Evolutionary conservation across 2,888 invertebrate genomes (phyloP), one percentile per base, ranked within the genome.

Genomic region (Philereme vetulata): DNA sequence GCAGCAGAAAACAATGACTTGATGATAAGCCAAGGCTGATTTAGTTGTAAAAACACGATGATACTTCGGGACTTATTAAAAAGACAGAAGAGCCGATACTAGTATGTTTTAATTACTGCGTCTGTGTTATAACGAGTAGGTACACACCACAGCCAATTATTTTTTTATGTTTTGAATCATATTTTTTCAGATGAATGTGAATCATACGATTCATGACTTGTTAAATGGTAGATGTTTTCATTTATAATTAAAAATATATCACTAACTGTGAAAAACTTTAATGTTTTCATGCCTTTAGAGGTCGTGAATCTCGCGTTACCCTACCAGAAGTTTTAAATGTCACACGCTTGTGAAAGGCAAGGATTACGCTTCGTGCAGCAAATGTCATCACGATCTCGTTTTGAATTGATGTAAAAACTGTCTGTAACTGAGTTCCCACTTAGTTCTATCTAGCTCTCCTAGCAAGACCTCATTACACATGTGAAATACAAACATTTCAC

Each of bases 301-400:
- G 57, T 76, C 74, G 75, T 76, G 75, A 76, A 74, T 77, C 72
- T 73, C 78, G 77, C 78, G 77, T 77, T 72, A 71, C 64, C 73
- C 71, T 74, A 75, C 68, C 68, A 74, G 70, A 75, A 66, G 70
- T 79, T 77, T 78, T 78, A 85, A 90, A 90, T 89, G 86, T 81
- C 86, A 84, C 74, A 77, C 76, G 75, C 66, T 68, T 76, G 83
- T 85, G 84, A 86, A 86, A 86, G 85, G 85, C 76, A 84, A 83
- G 82, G 78, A 76, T 76, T 77, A 74, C 73, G 71, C 72, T 76
- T 75, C 68, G 68, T 77, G 77, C 76, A 75, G 75, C 78, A 84
- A 88, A 89, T 85, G 81, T 80, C 85, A 83, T 84, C 84, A 85
- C 81, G 85, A 84, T 86, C 76, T 79, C 74, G 74, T 80, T 82